Evolutionary conservation across 2,888 invertebrate genomes (phyloP), one percentile per base, ranked within the genome.

Genomic region (Drosophila pseudotakahashii): DNA sequence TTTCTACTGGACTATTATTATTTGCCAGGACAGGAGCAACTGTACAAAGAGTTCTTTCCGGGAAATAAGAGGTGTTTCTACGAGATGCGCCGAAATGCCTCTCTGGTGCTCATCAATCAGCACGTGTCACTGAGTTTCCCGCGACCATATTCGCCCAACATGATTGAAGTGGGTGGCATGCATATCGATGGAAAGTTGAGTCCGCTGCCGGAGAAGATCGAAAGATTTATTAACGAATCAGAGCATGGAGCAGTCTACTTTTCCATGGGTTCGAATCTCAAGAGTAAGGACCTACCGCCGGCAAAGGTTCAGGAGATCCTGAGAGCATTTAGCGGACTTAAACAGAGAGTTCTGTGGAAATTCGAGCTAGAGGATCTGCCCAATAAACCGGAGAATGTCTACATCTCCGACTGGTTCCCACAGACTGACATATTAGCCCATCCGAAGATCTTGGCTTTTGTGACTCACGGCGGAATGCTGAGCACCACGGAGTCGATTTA

Each of bases 391-490:
- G 73, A 66, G 0, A 91, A 91, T 75, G 78, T 91, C 16, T 79
- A 84, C 39, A 77, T 93, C 10, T 81, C 81, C 14, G 89, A 91
- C 36, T 93, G 93, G 93, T 89, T 92, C 37, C 92, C 93, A 0
- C 93, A 93, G 58, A 90, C 92, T 19, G 93, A 93, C 61, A 81
- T 92, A 14, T 63, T 92, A 74, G 93, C 92, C 0, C 93, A 93
- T 88, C 91, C 92, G 2, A 93, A 93, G 68, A 86, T 93, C 61
- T 91, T 93, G 11, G 92, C 89, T 0, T 93, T 93, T 66, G 92
- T 93, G 6, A 92, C 92, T 0, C 93, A 93, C 59, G 93, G 93
- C n/a, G 93, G 93, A 0, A 73, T 93, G 10, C 73, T 93, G 9
- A 93, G 93, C 70, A 92, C 92, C 2, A 92, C 90, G 0, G 93